Base-by-base conservation (phyloP, 2,888 invertebrate genomes). In the Dinocampus coccinellae region DNA sequence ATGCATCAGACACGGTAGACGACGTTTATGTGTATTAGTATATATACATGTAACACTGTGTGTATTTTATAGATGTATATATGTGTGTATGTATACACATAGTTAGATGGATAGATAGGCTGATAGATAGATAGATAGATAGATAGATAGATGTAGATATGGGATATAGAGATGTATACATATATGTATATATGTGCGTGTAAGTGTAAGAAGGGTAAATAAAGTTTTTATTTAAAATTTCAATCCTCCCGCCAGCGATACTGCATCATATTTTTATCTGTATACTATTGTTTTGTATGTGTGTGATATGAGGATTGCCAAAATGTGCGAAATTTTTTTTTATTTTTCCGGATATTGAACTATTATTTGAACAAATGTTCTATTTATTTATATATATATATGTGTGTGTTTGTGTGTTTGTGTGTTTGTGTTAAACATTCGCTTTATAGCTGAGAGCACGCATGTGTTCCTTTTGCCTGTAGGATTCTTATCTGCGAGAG, bases 1-100 rank as follows among this genome's bases (percentile, higher is more conserved):
- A 87, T 87, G 86, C 85, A 87, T 86, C 75, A 83, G 85, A 85
- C 83, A 86, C 84, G 85, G 85, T 83, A 82, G 76, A 81, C 81
- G 80, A 47, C 75, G 63, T 63, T 57, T 63, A 65, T 52, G 61
- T 42, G n/a, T 39, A 20, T 58, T 61, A 57, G 36, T 71, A 52
- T 57, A 42, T 60, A 26, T n/a, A n/a, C n/a, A n/a, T n/a, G n/a
- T n/a, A n/a, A n/a, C n/a, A n/a, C n/a, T n/a, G n/a, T 16, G 65
- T n/a, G 36, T 11, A 36, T 13, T 39, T n/a, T 39, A n/a, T n/a
- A 80, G 75, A 57, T 63, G 33, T 66, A 61, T 47, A 69, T 36
- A 22, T 39, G 20, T 58, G 66, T 66, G 36, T 71, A 52, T 57
- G 29, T 65, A 13, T 24, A 71, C 55, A 26, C 26, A 24, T 22